Percentiles rank a stretch among this genome's conserved stretches.
Conservation (phyloP, 2,888 invertebrate species). For the Dyspetes luteomarginatus region DNA sequence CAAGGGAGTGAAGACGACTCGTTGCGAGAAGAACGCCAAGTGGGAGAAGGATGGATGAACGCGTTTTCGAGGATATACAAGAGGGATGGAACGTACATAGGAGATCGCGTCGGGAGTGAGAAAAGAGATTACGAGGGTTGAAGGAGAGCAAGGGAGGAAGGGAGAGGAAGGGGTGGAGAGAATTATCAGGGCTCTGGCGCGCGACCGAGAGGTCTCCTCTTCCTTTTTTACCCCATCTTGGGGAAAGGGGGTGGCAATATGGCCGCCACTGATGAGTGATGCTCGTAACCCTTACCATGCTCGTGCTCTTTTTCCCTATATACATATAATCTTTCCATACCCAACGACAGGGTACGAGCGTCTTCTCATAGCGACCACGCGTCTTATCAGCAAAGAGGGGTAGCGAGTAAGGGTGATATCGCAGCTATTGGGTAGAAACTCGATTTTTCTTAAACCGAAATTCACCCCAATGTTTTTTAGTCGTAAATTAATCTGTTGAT, state of each 20-base stretch:
- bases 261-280: slow-evolving; percentile 83
- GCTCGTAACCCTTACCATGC: slow-evolving; percentile 80
- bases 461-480: neutral
- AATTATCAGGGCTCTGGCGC: slow-evolving; percentile 81
- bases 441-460: neutral
- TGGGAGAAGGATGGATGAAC: slow-evolving; percentile 51
- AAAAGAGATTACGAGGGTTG: slow-evolving; percentile 76
- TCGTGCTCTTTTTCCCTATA: slow-evolving; percentile 34
- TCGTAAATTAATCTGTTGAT: neutral
- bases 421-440: neutral
- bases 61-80: slow-evolving; percentile 56
- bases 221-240: slow-evolving; percentile 33
- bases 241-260: slow-evolving; percentile 78
- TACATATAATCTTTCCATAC: neutral
- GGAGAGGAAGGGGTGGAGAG: slow-evolving; percentile 71
- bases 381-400: neutral
- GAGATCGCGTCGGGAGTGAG: slow-evolving; percentile 71
- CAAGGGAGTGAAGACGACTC: slow-evolving; percentile 23
- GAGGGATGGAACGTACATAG: slow-evolving; percentile 49
- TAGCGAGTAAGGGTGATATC: neutral
- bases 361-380: slow-evolving; percentile 26
- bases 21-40: slow-evolving; percentile 36
- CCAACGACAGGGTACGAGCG: neutral
- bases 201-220: slow-evolving; percentile 51
- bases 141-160: slow-evolving; percentile 46